Base-by-base conservation (phyloP, 2,888 invertebrate genomes). In the Villa cingulata region DNA sequence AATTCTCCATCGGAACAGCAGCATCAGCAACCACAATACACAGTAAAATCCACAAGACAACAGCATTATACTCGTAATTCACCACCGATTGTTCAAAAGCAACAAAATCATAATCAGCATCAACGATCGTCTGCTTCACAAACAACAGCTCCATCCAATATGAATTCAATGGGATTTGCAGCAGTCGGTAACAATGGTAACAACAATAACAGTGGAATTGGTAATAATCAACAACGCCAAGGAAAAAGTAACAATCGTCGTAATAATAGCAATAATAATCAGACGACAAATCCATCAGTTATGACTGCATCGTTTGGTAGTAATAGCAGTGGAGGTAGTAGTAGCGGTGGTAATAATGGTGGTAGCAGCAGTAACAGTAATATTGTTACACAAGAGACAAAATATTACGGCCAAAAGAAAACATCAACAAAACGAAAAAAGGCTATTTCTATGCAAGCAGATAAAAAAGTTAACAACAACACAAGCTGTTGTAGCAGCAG, bases 291-390 rank as follows among this genome's bases (percentile, higher is more conserved):
- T 18, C 6, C 27, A 19, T 20, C 20, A 7, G 48, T 51, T n/a
- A 52, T 50, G 49, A 63, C 62, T 56, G 64, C 65, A 58, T 63
- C 65, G 54, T 61, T 45, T 50, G 53, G 55, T 32, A 52, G 52
- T 44, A 52, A 43, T 39, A 51, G 49, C 46, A 57, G 57, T 52
- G 53, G 57, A 53, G 56, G 59, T 51, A 54, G 52, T 48, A 50
- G 44, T 54, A 57, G 55, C 52, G 54, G 52, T 29, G 50, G 41
- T n/a, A 49, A 43, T 40, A 27, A 34, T 37, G 19, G 29, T 15
- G 23, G 32, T 42, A 16, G 29, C 17, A 12, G 16, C 14, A 14
- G 17, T 32, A 10, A 15, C 3, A 32, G 18, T 18, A 16, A 18
- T 17, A 17, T 18, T 18, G n/a, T 20, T 18, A 19, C 20, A 19